Evolutionary conservation across 2,113 vertebrate species (phyloP).

Genomic region (Podiceps cristatus): DNA sequence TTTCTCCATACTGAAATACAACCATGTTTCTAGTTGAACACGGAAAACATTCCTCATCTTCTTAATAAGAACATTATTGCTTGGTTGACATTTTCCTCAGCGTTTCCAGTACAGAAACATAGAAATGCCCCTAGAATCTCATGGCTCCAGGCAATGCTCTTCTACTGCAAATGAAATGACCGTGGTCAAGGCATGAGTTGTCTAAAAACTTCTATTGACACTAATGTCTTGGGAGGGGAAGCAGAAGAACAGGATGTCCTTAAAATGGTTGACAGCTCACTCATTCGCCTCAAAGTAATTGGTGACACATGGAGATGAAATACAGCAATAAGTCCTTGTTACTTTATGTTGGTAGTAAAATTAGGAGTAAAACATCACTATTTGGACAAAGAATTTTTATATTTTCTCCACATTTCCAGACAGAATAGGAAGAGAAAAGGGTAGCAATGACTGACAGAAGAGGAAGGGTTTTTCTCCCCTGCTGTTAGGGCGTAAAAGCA

Average conservation of each 20-base stretch:
- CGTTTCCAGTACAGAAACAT: not conserved
- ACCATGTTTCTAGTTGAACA: not conserved
- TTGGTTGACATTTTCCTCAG: not conserved
- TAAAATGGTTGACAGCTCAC: not conserved
- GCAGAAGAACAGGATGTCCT: not conserved
- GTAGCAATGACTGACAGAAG: not conserved
- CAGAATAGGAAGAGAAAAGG: not conserved
- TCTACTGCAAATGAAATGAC: not conserved
- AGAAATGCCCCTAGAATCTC: not conserved
- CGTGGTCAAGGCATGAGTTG: not conserved
- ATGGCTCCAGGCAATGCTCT: not conserved
- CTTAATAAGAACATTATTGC: not conserved
- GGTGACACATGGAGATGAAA: not conserved
- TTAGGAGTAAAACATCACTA: not conserved
- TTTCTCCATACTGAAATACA: not conserved
- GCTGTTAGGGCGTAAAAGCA: rapidly evolving
- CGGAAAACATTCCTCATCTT: not conserved
- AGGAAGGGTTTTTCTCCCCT: not conserved
- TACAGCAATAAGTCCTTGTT: not conserved
- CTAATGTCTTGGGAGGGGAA: not conserved
- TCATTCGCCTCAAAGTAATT: not conserved
- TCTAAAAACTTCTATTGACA: not conserved
- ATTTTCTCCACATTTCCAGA: not conserved
- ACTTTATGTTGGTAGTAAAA: not conserved
- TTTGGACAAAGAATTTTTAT: not conserved